phyloP scores from a whole-genome alignment of 2,113 vertebrate species.

The Anarhynchus alexandrinus region DNA sequence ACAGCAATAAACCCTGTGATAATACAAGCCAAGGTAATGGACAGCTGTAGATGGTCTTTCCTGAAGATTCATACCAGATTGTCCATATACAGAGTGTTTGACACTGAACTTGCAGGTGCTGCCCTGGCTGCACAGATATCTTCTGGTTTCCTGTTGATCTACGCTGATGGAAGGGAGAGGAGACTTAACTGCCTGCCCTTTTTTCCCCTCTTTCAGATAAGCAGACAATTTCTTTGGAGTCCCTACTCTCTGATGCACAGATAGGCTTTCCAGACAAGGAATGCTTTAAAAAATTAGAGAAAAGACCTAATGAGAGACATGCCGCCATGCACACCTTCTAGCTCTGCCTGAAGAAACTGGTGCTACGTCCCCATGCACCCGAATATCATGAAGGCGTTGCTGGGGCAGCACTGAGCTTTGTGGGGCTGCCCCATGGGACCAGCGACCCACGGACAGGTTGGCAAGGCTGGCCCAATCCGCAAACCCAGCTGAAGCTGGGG shows the following conservation, averaged over 20 bases:
- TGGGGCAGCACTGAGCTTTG: not conserved
- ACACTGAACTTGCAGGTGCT: not conserved
- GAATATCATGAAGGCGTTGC: not conserved
- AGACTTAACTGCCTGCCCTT: not conserved
- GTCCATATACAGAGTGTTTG: not conserved
- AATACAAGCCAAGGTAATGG: not conserved
- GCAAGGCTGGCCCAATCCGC: not conserved
- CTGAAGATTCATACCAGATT: not conserved
- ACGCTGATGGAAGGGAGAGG: not conserved
- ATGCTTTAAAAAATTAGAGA: not conserved
- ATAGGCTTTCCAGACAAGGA: not conserved
- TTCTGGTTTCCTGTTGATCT: not conserved
- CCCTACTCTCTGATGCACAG: not conserved
- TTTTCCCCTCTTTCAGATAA: not conserved
- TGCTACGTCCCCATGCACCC: fast-evolving
- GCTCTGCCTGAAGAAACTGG: not conserved
- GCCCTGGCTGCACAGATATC: not conserved
- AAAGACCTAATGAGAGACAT: not conserved
- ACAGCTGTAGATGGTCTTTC: not conserved
- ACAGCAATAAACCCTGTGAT: not conserved
- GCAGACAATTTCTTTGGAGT: not conserved
- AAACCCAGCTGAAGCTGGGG: not conserved
- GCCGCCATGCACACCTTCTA: not conserved
- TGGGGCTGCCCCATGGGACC: not conserved
- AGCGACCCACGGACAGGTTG: not conserved